Conservation (phyloP, 2,888 invertebrate species). For the Caenorhabditis zanzibari region DNA sequence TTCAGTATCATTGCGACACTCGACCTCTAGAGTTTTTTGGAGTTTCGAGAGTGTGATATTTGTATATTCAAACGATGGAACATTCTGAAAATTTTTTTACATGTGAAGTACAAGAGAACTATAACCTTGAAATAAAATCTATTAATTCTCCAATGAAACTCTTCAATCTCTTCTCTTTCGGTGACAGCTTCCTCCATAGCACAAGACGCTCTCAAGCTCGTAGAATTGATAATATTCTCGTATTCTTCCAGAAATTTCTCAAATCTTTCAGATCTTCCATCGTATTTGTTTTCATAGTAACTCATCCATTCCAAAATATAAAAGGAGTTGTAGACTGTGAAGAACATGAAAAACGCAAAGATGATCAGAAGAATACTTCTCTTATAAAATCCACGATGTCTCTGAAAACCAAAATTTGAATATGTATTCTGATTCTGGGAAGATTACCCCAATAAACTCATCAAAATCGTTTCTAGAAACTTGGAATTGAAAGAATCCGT, state of each 20-base stretch:
- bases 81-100: background rate
- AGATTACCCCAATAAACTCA: background rate
- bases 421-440: background rate
- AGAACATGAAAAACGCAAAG: background rate
- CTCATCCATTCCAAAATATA: constrained; percentile 2
- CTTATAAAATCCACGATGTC: constrained; percentile 1
- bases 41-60: background rate
- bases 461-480: constrained; percentile 5
- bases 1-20: background rate
- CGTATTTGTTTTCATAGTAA: background rate
- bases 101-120: background rate
- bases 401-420: constrained; percentile 12
- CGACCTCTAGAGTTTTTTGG: background rate
- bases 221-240: background rate
- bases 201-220: background rate
- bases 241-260: constrained; percentile 22
- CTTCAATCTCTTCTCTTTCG: constrained; percentile 9
- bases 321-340: background rate
- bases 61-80: background rate
- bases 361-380: constrained; percentile 15
- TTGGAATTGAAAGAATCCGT: background rate
- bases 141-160: constrained; percentile 4
- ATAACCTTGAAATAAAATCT: background rate
- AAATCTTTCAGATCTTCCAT: background rate
- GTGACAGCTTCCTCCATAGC: constrained; percentile 7